Evolutionary conservation across 2,888 invertebrate species (phyloP).

Genomic region (Mongoloraphidia duomilia): DNA sequence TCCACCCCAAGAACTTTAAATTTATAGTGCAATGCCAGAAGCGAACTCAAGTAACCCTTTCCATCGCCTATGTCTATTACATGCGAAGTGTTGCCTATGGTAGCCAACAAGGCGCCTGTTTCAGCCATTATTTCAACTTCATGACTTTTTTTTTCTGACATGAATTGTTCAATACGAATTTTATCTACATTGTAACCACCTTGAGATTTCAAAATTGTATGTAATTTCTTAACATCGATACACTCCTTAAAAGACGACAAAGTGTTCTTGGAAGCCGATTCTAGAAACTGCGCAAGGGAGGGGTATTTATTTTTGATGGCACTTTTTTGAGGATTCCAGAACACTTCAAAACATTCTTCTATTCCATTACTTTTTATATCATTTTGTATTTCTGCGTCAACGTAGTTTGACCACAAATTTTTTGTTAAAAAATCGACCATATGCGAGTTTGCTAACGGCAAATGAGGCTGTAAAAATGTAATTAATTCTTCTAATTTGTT

Average conservation of each 20-base stretch:
- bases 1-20: conserved; percentile 72
- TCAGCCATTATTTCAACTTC: conserved; percentile 57
- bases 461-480: conserved; percentile 40
- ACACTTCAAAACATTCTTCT: conserved; percentile 31
- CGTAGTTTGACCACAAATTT: conserved; percentile 43
- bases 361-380: conserved; percentile 33
- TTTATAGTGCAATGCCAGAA: conserved; percentile 52
- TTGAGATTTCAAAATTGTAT: conserved; percentile 24
- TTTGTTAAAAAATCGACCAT: conserved; percentile 61
- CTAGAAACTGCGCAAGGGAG: conserved; percentile 16
- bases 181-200: conserved; percentile 24
- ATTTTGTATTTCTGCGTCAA: conserved; percentile 38
- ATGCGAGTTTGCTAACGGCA: conserved; percentile 58
- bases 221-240: conserved; percentile 29
- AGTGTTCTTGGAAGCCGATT: conserved; percentile 17
- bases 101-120: conserved; percentile 38
- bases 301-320: neutral
- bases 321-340: conserved; percentile 28
- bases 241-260: conserved; percentile 27
- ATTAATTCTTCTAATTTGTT: conserved; percentile 35
- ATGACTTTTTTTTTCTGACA: conserved; percentile 68
- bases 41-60: conserved; percentile 69
- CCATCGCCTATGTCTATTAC: conserved; percentile 82
- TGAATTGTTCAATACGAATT: conserved; percentile 46
- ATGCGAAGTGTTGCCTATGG: conserved; percentile 27